phyloP scores from a whole-genome alignment of 2,797 vertebrate genomes.

The Emydoidea blandingii region DNA sequence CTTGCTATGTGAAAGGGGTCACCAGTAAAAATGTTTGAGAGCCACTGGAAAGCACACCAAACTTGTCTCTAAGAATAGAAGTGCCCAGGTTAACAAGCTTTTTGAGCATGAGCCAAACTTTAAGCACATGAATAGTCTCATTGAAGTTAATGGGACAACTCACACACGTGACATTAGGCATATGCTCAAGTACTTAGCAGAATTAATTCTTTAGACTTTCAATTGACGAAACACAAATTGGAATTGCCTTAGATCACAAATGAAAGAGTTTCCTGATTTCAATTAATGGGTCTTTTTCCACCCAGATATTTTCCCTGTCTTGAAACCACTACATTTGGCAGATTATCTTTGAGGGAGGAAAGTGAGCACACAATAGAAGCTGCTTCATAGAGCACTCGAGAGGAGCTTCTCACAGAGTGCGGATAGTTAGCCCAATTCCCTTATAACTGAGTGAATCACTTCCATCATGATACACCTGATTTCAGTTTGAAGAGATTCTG shows the following conservation, averaged over 20 bases:
- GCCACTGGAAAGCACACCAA: neutral
- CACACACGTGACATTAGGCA: neutral
- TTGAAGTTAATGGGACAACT: neutral
- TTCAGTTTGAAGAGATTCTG: slow-evolving; percentile 23
- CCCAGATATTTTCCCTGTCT: neutral
- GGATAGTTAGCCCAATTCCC: slow-evolving; percentile 28
- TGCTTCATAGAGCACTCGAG: slow-evolving; percentile 29
- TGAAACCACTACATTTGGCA: neutral
- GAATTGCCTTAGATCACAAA: neutral
- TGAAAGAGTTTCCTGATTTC: neutral
- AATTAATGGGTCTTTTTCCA: neutral
- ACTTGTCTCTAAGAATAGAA: neutral
- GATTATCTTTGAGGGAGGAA: neutral
- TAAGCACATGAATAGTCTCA: neutral
- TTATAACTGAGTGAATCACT: neutral
- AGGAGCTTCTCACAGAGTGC: neutral
- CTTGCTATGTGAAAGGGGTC: too few relatives aligned
- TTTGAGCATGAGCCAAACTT: neutral
- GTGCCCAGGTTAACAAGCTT: neutral
- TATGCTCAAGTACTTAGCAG: neutral
- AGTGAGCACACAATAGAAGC: neutral
- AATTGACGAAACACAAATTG: neutral
- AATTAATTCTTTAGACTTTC: slow-evolving; percentile 22
- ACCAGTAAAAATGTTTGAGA: too few relatives aligned
- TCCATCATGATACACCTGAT: slow-evolving; percentile 29